Percentiles rank a stretch among this genome's conserved stretches.
Evolutionary conservation across 2,797 vertebrate genomes (phyloP).

Genomic region (Echeneis naucrates): DNA sequence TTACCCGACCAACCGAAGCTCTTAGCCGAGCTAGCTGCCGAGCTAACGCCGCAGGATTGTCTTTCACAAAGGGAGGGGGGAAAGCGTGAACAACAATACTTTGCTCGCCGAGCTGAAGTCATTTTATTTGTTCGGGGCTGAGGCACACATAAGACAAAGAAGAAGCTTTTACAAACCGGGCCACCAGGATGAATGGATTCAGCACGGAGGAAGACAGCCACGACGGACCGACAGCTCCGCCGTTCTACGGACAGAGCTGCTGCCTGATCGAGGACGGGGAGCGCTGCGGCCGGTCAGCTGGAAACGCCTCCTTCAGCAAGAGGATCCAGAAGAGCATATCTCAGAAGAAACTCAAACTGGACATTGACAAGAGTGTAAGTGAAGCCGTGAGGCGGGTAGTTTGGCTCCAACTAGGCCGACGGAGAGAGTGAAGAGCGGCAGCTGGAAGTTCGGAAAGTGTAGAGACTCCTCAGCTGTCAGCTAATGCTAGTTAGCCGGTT

Average conservation of each 20-base stretch:
- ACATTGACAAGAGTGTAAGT: conserved; percentile 97
- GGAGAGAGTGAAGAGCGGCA: background rate
- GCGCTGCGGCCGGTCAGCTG: conserved; percentile 93
- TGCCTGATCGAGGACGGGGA: conserved; percentile 97
- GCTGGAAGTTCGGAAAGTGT: background rate
- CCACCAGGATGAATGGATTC: conserved; percentile 94
- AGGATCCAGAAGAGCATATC: conserved; percentile 98
- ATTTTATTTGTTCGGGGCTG: too few relatives aligned
- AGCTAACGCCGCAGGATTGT: conserved; percentile 32
- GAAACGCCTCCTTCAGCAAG: conserved; percentile 99
- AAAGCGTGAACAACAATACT: conserved; percentile 22
- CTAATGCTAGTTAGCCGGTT: conserved; percentile 41
- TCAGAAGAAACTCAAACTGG: conserved; percentile 96
- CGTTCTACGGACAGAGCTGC: conserved; percentile 95
- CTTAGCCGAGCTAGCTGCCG: conserved; percentile 42
- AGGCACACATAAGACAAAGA: too few relatives aligned
- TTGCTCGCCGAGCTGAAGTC: background rate
- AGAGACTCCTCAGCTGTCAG: conserved; percentile 38
- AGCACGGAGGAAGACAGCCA: conserved; percentile 98
- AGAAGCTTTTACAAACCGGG: too few relatives aligned
- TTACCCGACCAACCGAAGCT: conserved; percentile 10
- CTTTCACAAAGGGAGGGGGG: conserved; percentile 59
- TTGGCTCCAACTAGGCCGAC: too few relatives aligned
- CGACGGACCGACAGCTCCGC: conserved; percentile 89
- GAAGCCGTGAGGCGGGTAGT: too few relatives aligned